phyloP scores from a whole-genome alignment of 2,113 vertebrate genomes.

The Boleophthalmus pectinirostris region DNA sequence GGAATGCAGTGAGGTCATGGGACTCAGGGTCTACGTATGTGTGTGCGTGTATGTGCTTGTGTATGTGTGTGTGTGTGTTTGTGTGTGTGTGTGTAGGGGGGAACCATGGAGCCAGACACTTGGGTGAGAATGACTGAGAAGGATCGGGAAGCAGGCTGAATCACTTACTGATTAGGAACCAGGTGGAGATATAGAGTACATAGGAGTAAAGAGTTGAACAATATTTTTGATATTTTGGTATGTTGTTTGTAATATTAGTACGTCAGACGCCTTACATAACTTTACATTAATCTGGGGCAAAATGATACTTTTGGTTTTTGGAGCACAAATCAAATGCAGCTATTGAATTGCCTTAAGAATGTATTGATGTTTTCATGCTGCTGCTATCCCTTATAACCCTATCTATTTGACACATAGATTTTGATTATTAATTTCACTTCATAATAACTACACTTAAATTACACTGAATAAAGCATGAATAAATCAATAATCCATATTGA shows the following conservation, averaged over 20 bases:
- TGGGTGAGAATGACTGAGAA: constrained; percentile 63
- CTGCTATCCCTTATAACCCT: neutral
- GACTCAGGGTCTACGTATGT: constrained; percentile 44
- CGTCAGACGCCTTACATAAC: neutral
- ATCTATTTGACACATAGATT: neutral
- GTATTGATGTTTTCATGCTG: too few species aligned
- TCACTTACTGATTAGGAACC: constrained; percentile 49
- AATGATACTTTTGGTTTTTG: too few species aligned
- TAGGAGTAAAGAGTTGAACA: neutral
- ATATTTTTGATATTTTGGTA: neutral
- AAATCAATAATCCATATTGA: too few species aligned
- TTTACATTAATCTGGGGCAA: neutral
- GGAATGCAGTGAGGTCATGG: constrained; percentile 76
- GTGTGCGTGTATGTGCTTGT: constrained; percentile 25
- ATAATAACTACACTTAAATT: too few species aligned
- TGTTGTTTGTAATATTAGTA: neutral
- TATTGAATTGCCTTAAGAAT: too few species aligned
- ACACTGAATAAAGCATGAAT: too few species aligned
- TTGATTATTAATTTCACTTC: too few species aligned
- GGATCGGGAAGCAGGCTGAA: constrained; percentile 63
- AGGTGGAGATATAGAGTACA: constrained; percentile 25
- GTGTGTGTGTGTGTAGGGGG: constrained; percentile 42
- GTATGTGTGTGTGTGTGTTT: constrained; percentile 1
- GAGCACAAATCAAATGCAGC: too few species aligned
- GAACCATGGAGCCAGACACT: constrained; percentile 60